These are phyloP conservation scores for Myrmecobius fasciatus DNA, from an alignment of 2,113 vertebrate species.

Conservation along the genomic window DNA sequence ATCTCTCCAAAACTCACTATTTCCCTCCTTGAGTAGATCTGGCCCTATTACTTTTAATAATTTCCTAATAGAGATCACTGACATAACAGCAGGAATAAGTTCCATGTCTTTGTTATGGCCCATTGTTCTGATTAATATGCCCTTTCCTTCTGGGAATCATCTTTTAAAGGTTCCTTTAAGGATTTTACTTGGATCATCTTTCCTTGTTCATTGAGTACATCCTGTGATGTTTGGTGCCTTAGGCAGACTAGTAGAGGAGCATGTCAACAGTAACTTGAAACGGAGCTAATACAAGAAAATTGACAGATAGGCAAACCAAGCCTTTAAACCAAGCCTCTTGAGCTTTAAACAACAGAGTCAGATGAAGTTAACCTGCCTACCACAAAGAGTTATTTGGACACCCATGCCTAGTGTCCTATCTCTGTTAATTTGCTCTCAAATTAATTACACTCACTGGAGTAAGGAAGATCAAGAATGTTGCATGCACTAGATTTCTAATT, in stretches of 20 bases:
- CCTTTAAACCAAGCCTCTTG: constrained; percentile 49
- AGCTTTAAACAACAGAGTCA: background rate
- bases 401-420: constrained; percentile 26
- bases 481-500: constrained; percentile 43
- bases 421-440: constrained; percentile 57
- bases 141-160: background rate
- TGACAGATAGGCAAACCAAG: background rate
- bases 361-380: background rate
- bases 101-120: background rate
- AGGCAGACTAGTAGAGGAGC: background rate
- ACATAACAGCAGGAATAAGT: background rate
- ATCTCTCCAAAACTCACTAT: background rate
- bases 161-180: background rate
- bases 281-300: background rate
- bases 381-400: constrained; percentile 50
- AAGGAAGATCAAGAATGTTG: constrained; percentile 60
- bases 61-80: background rate
- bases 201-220: background rate
- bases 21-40: background rate
- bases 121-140: background rate
- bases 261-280: background rate
- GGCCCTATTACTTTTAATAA: background rate
- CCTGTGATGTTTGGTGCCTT: background rate
- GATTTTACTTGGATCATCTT: background rate
- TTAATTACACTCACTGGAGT: constrained; percentile 47